Conservation (phyloP, 2,797 vertebrate species). For the Muscicapa comitata region DNA sequence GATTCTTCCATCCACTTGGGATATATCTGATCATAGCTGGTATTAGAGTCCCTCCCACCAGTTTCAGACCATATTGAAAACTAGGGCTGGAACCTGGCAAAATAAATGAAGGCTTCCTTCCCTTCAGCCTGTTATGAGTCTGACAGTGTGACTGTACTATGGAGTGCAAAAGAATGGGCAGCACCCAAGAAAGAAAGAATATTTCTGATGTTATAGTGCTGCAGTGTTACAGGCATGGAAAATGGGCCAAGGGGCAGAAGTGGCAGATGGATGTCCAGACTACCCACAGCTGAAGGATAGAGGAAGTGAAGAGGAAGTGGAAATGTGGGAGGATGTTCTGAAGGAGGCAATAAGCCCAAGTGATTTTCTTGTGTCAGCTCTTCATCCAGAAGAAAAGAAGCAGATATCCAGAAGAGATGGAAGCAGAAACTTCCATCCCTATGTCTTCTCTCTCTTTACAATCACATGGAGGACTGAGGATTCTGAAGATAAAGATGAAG, state of each 20-base stretch:
- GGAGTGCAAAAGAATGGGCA: background rate
- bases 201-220: background rate
- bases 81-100: background rate
- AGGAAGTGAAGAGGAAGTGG: background rate
- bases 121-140: background rate
- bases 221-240: background rate
- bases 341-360: background rate
- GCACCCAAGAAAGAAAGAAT: background rate
- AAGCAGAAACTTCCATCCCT: background rate
- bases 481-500: background rate
- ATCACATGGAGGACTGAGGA: background rate
- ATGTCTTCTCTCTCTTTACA: background rate
- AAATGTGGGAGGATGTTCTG: background rate
- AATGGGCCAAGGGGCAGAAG: background rate
- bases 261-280: background rate
- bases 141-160: background rate
- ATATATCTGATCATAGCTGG: background rate
- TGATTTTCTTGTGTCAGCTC: background rate
- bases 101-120: background rate
- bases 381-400: background rate
- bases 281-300: background rate
- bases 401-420: too few relatives aligned
- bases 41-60: background rate
- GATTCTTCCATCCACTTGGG: background rate
- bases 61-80: background rate